phyloP scores from a whole-genome alignment of 2,113 vertebrate species.

The Python bivittatus region DNA sequence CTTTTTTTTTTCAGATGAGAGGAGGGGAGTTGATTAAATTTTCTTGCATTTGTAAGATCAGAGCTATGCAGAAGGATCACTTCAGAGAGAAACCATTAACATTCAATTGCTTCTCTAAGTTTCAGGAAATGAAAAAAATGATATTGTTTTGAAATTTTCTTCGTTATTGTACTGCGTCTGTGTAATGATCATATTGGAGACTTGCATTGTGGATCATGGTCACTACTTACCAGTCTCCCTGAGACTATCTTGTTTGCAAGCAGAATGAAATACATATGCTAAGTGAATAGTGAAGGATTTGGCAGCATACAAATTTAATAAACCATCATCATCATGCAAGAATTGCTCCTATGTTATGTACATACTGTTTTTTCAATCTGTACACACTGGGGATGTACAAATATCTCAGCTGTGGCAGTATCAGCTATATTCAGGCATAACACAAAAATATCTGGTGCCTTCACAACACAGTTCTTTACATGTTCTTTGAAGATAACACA shows the following conservation, averaged over 20 bases:
- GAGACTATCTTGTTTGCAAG: neutral
- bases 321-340: too few relatives aligned
- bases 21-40: too few relatives aligned
- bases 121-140: constrained; percentile 7
- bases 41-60: neutral
- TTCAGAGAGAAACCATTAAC: constrained; percentile 2
- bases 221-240: neutral
- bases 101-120: neutral
- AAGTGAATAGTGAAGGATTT: too few relatives aligned
- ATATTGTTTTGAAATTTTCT: neutral
- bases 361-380: neutral
- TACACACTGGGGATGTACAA: neutral
- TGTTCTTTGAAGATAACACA: neutral
- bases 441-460: neutral
- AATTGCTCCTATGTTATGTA: too few relatives aligned
- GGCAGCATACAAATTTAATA: too few relatives aligned
- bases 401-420: neutral
- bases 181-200: neutral
- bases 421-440: neutral
- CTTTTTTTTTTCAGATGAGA: neutral
- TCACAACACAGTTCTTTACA: neutral
- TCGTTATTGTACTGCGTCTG: neutral
- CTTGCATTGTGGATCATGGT: neutral
- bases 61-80: constrained; percentile 17
- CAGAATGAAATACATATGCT: neutral